Conservation (phyloP, 2,888 invertebrate genomes). For the Augochlorella aurata region DNA sequence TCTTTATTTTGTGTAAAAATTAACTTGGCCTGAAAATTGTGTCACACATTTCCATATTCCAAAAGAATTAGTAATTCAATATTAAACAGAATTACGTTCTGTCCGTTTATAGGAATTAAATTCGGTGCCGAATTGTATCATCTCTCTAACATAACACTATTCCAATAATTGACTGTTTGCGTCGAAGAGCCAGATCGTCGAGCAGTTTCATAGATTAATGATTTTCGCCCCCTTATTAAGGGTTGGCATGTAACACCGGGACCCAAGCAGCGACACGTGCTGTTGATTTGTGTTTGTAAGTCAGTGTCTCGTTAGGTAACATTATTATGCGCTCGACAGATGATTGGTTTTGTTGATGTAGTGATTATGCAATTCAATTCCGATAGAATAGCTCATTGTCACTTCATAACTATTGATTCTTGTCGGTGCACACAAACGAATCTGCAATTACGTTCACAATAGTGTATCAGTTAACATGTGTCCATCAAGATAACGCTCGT, state of each 20-base stretch:
- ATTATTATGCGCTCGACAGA: not conserved
- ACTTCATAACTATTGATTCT: not conserved
- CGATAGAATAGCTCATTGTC: not conserved
- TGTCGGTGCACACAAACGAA: not conserved
- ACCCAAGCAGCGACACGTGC: not conserved
- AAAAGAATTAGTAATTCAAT: not conserved
- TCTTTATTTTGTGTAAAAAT: not conserved
- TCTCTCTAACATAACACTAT: not conserved
- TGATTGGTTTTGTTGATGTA: not conserved
- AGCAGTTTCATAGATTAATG: not conserved
- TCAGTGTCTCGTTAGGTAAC: conserved; percentile 11
- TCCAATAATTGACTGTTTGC: not conserved
- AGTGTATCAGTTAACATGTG: not conserved
- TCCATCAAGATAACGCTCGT: not conserved
- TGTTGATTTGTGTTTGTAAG: not conserved
- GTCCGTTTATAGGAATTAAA: not conserved
- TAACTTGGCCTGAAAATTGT: no score
- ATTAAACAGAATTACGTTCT: not conserved
- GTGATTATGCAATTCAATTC: not conserved
- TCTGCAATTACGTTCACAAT: not conserved
- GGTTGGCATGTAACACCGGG: no score
- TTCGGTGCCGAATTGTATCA: not conserved
- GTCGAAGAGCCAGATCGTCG: not conserved
- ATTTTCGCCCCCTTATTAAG: not conserved
- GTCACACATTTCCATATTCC: no score